Percentiles rank a stretch among this genome's conserved stretches.
These are phyloP conservation scores for Antechinus stuartii DNA, from an alignment of 2,113 vertebrate species.

Conservation along the genomic window DNA sequence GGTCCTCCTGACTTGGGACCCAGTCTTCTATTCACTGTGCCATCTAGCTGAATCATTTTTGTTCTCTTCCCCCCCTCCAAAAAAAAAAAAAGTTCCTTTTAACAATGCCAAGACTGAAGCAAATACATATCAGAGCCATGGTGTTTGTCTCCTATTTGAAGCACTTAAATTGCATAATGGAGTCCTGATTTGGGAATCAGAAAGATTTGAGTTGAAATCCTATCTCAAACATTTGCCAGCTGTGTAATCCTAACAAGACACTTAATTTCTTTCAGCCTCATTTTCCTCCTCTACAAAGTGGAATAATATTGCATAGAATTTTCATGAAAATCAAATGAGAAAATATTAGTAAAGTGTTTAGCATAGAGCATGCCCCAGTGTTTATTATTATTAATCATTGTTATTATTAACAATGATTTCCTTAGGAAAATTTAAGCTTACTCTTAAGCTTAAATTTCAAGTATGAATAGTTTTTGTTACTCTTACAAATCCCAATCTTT, in stretches of 20 bases:
- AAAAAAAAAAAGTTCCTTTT: too few species aligned
- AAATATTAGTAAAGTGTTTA: neutral
- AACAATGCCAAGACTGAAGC: neutral
- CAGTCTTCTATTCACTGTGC: too few species aligned
- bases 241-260: neutral
- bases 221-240: neutral
- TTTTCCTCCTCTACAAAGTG: neutral
- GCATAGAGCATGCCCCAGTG: neutral
- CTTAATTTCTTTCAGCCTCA: neutral
- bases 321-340: neutral
- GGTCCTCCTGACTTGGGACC: too few species aligned
- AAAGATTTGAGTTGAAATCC: neutral
- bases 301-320: neutral
- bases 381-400: neutral
- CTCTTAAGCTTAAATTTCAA: neutral
- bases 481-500: neutral
- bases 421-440: neutral
- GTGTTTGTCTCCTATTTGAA: too few species aligned
- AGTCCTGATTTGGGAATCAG: too few species aligned
- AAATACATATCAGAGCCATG: neutral
- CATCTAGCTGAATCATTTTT: too few species aligned
- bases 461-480: neutral
- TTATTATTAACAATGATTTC: neutral
- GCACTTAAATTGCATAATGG: neutral
- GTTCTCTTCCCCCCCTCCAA: too few species aligned